These are phyloP conservation scores for Galago senegalensis DNA, from an alignment of 2,797 vertebrate genomes.

Conservation along the genomic window DNA sequence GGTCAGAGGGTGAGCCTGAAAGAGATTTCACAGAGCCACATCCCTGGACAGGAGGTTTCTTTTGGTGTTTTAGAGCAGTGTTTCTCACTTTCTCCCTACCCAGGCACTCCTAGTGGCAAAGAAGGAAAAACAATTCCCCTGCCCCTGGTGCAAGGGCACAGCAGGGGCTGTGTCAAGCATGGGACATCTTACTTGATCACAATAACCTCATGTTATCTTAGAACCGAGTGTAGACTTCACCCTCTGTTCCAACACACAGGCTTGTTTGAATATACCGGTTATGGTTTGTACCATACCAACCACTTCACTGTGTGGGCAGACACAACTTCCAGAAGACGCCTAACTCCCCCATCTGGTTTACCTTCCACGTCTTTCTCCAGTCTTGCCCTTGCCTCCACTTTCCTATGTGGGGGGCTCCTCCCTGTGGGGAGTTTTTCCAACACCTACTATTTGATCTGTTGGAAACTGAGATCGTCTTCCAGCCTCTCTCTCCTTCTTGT, in stretches of 20 bases:
- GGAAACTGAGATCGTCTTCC: neutral
- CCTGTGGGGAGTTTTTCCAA: neutral
- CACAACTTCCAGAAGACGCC: neutral
- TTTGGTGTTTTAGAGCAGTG: neutral
- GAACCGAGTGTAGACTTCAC: too few relatives aligned
- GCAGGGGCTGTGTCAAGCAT: neutral
- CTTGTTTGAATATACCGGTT: neutral
- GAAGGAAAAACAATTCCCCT: neutral
- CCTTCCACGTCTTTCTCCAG: rapidly evolving
- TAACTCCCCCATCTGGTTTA: rapidly evolving
- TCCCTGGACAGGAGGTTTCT: rapidly evolving
- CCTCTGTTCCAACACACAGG: rapidly evolving
- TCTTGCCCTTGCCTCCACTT: rapidly evolving
- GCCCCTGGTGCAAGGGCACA: neutral
- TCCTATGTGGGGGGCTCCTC: neutral
- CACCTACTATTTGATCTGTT: neutral
- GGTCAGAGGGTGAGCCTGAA: neutral
- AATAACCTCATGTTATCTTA: neutral
- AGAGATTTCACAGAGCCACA: neutral
- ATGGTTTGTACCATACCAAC: rapidly evolving
- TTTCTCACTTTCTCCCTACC: rapidly evolving
- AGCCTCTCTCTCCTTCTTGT: neutral
- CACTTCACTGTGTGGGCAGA: rapidly evolving
- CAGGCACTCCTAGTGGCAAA: neutral
- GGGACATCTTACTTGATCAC: neutral